Percentiles rank a stretch among this genome's conserved stretches.
These are phyloP conservation scores for Bembecia ichneumoniformis DNA, from an alignment of 2,888 invertebrate genomes.

Conservation along the genomic window DNA sequence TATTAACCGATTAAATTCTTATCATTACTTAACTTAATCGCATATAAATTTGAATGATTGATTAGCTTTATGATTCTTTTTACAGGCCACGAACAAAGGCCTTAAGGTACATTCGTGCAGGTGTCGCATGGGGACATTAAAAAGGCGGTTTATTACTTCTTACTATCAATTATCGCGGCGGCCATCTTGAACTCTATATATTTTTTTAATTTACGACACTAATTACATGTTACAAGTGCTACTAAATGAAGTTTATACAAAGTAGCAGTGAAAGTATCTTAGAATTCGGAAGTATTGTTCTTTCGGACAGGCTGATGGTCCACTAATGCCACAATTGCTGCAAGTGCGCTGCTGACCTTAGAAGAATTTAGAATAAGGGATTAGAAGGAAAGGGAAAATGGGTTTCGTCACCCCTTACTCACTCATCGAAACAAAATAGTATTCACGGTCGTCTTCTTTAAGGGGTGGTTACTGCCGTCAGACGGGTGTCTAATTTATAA, in stretches of 20 bases:
- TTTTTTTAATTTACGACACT: slow-evolving; percentile 49
- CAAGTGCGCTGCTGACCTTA: too few relatives aligned
- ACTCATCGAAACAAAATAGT: too few relatives aligned
- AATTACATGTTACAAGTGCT: slow-evolving; percentile 36
- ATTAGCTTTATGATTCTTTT: slow-evolving; percentile 1
- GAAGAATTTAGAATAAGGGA: too few relatives aligned
- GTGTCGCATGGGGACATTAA: slow-evolving; percentile 44
- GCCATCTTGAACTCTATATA: slow-evolving; percentile 51
- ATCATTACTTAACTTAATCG: background rate
- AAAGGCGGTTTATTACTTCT: slow-evolving; percentile 39
- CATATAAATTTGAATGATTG: background rate
- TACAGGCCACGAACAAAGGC: background rate
- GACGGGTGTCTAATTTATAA: too few relatives aligned
- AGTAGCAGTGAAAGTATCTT: too few relatives aligned
- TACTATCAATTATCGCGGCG: slow-evolving; percentile 35
- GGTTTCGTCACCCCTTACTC: too few relatives aligned
- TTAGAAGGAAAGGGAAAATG: too few relatives aligned
- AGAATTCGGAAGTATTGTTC: too few relatives aligned
- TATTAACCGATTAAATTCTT: background rate
- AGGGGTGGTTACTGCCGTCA: too few relatives aligned
- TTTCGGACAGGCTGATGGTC: too few relatives aligned
- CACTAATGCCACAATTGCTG: too few relatives aligned
- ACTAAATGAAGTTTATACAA: background rate
- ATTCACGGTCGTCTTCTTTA: too few relatives aligned
- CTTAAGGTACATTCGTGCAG: slow-evolving; percentile 33